Evolutionary conservation across 2,888 invertebrate genomes (phyloP), one percentile per base, ranked within the genome.

Genomic region (Drosophila lutescens): DNA sequence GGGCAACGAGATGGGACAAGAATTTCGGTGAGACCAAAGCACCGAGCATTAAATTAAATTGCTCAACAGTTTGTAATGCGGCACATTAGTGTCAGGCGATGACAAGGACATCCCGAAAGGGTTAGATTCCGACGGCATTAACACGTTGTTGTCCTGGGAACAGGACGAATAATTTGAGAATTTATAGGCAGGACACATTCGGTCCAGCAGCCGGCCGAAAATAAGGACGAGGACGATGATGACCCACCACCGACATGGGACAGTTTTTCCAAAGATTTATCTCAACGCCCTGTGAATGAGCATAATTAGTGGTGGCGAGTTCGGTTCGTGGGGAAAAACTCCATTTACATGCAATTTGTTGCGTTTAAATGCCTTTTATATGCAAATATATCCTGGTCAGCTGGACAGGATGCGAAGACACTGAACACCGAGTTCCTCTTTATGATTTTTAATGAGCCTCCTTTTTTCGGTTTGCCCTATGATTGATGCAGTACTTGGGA

Each of bases 51-150:
- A 91, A 90, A 89, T 90, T 89, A 90, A 90, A 90, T 89, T 90
- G 89, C 89, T 90, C 89, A 89, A 90, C 90, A 91, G 90, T 90
- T 91, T 91, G 90, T 90, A 90, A 91, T 90, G 90, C 90, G 88
- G 89, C 81, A 87, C 91, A 90, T 90, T 90, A 89, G 85, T 85
- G 89, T 89, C 89, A 90, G 83, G 84, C 83, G 66, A 58, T 85
- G 87, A 80, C 75, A 80, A 75, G 72, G 70, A 76, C 69, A 41
- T 49, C 46, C 57, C 58, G 69, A 76, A 83, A 84, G 81, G 79
- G 88, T 85, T 83, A 80, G 74, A 75, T 44, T 53, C 30, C 59
- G 60, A 66, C 71, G 72, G 76, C 78, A 89, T 88, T 88, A 88
- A 86, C 89, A 88, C 86, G 65, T 88, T 85, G 86, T 83, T 83